phyloP scores from a whole-genome alignment of 2,113 vertebrate species.

The Tychaedon coryphoeus region DNA sequence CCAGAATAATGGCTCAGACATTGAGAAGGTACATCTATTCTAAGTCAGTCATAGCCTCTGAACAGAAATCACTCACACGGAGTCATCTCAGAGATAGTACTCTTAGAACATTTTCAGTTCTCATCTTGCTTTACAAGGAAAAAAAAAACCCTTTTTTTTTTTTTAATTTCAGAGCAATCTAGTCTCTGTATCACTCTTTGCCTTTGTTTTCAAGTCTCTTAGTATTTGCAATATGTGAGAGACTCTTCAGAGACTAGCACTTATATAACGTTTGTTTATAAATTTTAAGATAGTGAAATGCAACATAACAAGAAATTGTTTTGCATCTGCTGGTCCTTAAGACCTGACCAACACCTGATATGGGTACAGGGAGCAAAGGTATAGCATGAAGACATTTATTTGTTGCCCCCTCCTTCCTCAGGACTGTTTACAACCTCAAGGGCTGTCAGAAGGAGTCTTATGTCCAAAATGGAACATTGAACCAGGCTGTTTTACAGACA shows the following conservation, averaged over 20 bases:
- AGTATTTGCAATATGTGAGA: neutral
- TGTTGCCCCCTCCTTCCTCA: neutral
- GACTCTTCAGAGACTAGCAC: neutral
- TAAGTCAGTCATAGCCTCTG: neutral
- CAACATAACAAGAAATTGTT: neutral
- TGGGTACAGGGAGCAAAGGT: fast-evolving
- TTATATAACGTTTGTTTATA: neutral
- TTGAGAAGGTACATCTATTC: neutral
- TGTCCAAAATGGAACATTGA: neutral
- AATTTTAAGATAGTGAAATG: neutral
- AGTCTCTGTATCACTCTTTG: neutral
- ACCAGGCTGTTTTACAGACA: neutral
- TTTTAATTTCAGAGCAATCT: neutral
- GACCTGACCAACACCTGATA: neutral
- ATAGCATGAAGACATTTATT: neutral
- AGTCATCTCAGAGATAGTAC: neutral
- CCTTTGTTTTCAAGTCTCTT: neutral
- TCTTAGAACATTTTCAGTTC: neutral
- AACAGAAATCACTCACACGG: neutral
- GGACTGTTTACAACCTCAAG: fast-evolving
- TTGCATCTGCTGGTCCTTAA: neutral
- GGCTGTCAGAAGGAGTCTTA: fast-evolving
- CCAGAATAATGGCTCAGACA: neutral
- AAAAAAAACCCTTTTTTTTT: no score
- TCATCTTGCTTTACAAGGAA: neutral